Evolutionary conservation across 1,140 invertebrate genomes (phyloP), one percentile per base, ranked within the genome.

Genomic region (Drosophila littoralis): DNA sequence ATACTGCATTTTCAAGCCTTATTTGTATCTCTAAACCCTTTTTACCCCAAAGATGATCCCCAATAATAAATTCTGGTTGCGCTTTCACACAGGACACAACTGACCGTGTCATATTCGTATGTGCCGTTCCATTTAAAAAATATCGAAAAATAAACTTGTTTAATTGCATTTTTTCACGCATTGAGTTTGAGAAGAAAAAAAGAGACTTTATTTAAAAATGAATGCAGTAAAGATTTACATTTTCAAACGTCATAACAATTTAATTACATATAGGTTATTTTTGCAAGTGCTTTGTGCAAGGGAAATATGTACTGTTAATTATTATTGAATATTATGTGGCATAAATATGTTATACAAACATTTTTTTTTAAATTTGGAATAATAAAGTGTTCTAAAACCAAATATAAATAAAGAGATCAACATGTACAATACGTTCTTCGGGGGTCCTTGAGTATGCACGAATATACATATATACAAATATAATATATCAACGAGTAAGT

Each of bases 271-370:
- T 50, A 51, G n/a, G 17, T 50, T 75, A 60, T 33, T 65, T 38
- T 59, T 36, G 73, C 59, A 70, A 89, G 69, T 84, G 85, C 85
- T 81, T 89, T 72, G 78, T 81, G 80, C 63, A 67, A 75, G 74
- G 84, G 77, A 84, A 89, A 55, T 70, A 77, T 66, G 40, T 65
- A 52, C 57, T 60, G 32, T 35, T 67, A 36, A 32, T 54, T 65
- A 63, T 54, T 50, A 48, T 66, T 72, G 35, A 60, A 67, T 61
- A 43, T 72, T 64, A 55, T 42, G 48, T 67, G 51, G 42, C 36
- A 45, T 48, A 65, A 38, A 40, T 64, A 48, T 45, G 42, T 57
- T 63, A 38, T 64, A 70, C 54, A 58, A 43, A 52, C n/a, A 45
- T 58, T 28, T 45, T 70, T 45, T 48, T 50, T 75, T 7, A 38